Percentiles rank a stretch among this genome's conserved stretches.
Evolutionary conservation across 1,140 invertebrate genomes (phyloP).

Genomic region (Rhynchophorus ferrugineus): DNA sequence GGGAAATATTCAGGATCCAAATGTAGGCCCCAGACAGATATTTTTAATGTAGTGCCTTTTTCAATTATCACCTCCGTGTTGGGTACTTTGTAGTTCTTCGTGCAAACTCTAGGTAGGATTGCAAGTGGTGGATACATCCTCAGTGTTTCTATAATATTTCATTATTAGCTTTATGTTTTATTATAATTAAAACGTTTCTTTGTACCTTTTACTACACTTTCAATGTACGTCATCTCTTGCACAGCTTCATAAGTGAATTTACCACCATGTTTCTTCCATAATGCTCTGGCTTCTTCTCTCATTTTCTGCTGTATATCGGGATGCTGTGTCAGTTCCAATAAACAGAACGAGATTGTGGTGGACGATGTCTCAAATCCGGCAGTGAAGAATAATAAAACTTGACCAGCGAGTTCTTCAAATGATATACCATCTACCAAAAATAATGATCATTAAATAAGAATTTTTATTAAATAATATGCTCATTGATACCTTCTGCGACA

Average conservation of each 20-base stretch:
- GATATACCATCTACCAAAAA: not conserved
- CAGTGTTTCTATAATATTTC: slow-evolving; percentile 47
- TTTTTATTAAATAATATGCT: no score
- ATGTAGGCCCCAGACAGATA: slow-evolving; percentile 53
- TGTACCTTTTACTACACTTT: not conserved
- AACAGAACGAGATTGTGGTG: slow-evolving; percentile 38
- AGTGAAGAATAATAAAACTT: slow-evolving; percentile 55
- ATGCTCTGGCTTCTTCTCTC: slow-evolving; percentile 41
- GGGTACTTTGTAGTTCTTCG: slow-evolving; percentile 44
- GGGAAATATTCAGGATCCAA: slow-evolving; percentile 53
- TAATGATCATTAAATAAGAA: not conserved
- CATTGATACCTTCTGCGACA: no score
- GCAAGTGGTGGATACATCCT: slow-evolving; percentile 49
- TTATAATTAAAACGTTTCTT: not conserved
- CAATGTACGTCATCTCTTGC: not conserved
- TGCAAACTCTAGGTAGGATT: slow-evolving; percentile 44
- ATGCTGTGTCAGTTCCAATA: slow-evolving; percentile 44
- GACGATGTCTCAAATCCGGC: slow-evolving; percentile 49
- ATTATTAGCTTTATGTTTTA: not conserved
- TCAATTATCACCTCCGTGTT: slow-evolving; percentile 43
- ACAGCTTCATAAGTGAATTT: not conserved
- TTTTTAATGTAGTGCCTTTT: slow-evolving; percentile 43
- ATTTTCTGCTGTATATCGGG: slow-evolving; percentile 42
- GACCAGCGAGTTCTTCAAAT: slow-evolving; percentile 41
- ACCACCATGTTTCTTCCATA: not conserved